A percentile compares a stretch with the other conserved stretches of the same genome.
phyloP scores from a whole-genome alignment of 1,140 invertebrate genomes.

The Brachystomella parvula region DNA sequence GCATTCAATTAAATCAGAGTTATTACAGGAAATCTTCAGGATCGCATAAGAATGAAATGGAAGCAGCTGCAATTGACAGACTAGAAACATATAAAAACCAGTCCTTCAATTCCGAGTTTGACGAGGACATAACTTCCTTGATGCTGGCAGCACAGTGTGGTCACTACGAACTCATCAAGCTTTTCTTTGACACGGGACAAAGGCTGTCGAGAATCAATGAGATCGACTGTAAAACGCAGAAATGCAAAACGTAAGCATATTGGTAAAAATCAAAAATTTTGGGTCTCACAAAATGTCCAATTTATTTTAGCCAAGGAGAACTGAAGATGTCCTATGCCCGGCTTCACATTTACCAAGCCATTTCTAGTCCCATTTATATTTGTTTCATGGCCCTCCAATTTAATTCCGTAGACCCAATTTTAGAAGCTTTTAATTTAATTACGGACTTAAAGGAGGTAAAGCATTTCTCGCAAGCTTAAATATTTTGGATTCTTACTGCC shows the following conservation, averaged over 20 bases:
- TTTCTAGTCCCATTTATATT: conserved; percentile 58
- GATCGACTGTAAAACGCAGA: neutral
- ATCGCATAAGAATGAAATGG: neutral
- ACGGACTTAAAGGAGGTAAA: conserved; percentile 50
- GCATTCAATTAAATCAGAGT: neutral
- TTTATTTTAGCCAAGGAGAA: neutral
- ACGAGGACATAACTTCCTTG: conserved; percentile 61
- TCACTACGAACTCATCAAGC: conserved; percentile 59
- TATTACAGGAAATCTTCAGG: neutral
- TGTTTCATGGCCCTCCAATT: conserved; percentile 49
- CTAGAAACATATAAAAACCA: neutral
- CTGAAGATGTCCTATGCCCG: conserved; percentile 45
- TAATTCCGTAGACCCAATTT: conserved; percentile 51
- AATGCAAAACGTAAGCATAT: neutral
- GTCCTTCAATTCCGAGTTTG: conserved; percentile 49
- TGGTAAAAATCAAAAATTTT: conserved; percentile 35
- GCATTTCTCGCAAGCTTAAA: too few relatives aligned
- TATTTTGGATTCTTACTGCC: conserved; percentile 35
- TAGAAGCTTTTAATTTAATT: conserved; percentile 54
- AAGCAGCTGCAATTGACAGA: neutral
- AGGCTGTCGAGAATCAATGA: conserved; percentile 38
- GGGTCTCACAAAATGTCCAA: neutral
- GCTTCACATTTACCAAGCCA: conserved; percentile 52
- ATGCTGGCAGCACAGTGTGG: conserved; percentile 62
- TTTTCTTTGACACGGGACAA: conserved; percentile 54